A percentile compares a stretch with the other conserved stretches of the same genome.
Evolutionary conservation across 2,888 invertebrate genomes (phyloP).

Genomic region (Zootermopsis nevadensis): DNA sequence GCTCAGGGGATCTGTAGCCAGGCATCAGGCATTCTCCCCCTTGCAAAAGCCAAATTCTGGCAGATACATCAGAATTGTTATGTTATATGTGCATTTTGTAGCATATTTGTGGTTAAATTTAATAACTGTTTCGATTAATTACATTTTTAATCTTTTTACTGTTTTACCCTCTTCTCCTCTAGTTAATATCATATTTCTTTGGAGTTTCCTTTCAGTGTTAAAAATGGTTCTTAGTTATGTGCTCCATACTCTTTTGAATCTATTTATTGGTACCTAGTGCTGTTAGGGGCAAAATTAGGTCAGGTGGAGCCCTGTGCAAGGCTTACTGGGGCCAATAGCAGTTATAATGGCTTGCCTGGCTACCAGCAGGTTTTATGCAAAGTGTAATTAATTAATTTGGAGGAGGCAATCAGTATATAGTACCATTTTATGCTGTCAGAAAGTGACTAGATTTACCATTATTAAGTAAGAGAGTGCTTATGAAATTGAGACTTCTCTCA

Average conservation of each 20-base stretch:
- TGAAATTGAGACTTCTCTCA: background rate
- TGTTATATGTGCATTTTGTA: no score
- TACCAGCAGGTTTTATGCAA: slow-evolving; percentile 15
- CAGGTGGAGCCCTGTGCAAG: background rate
- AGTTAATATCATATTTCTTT: background rate
- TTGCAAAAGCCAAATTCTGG: no score
- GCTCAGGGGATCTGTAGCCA: no score
- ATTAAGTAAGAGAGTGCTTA: background rate
- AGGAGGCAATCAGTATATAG: background rate
- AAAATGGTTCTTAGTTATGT: background rate
- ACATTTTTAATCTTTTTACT: background rate
- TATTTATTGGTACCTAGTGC: slow-evolving; percentile 3
- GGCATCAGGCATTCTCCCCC: no score
- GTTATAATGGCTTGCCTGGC: background rate
- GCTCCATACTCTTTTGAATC: slow-evolving; percentile 11
- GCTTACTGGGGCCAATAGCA: background rate
- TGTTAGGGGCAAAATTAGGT: background rate
- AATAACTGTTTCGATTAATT: no score
- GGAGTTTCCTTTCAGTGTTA: background rate
- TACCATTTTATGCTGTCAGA: background rate
- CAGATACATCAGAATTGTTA: no score
- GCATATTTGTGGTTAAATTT: no score
- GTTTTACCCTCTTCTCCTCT: background rate
- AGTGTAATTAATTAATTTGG: background rate
- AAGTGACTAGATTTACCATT: background rate